Base-by-base conservation (phyloP, 2,113 vertebrate genomes). In the Sterna hirundo region DNA sequence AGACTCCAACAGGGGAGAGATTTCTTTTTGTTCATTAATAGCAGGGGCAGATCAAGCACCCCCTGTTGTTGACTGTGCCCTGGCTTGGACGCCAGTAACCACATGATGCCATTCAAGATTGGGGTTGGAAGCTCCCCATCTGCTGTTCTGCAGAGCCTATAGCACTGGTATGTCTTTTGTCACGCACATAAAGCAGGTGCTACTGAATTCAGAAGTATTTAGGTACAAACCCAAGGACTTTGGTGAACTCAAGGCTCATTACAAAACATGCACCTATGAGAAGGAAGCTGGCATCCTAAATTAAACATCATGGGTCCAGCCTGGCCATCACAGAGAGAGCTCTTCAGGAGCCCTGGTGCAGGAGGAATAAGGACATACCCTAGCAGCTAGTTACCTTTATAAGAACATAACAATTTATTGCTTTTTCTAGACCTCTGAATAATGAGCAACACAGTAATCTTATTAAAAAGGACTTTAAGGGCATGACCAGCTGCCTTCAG, bases 401-500 rank as follows among this genome's bases (percentile, higher is more conserved):
- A 72, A 82, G 51, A 70, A 62, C 23, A 69, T 60, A 86, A 78
- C 70, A 58, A 82, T 80, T 75, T 92, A 79, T 52, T 84, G 60
- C 40, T 83, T 93, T 90, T 93, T 57, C 80, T 76, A 89, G 36
- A 74, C 52, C 57, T 94, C 83, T 76, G 57, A 88, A 95, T 96
- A 95, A 96, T 69, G n/a, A 96, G 49, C 85, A 94, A 83, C 80
- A 79, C 71, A 88, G 71, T 92, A 92, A 94, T 88, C 90, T 93
- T 57, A 85, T 97, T 96, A 88, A 92, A 95, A 76, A 92, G 54
- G 84, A 94, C 87, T 94, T 94, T 85, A 87, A 96, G 87, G 75
- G 77, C 89, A 96, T 69, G 83, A 94, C 86, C 91, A 91, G 61
- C 84, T 75, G 62, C 93, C 79, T 94, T 84, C 66, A 51, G 60